Evolutionary conservation across 2,797 vertebrate genomes (phyloP).

Genomic region (Hapalemur alaotrensis): DNA sequence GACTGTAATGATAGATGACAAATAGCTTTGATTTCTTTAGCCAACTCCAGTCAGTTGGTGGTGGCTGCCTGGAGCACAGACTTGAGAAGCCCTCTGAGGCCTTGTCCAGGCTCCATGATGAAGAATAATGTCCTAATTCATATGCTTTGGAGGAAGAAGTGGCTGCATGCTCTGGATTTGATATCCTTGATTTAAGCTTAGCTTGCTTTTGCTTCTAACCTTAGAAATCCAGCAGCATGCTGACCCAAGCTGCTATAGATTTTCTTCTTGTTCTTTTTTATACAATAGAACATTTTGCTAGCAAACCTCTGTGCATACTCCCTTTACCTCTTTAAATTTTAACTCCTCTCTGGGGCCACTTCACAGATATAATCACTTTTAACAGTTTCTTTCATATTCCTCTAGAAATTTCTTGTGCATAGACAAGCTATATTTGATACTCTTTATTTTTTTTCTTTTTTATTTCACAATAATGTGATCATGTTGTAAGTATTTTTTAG

Average conservation of each 20-base stretch:
- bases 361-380: slow-evolving; percentile 26
- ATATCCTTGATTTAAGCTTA: not conserved
- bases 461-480: not conserved
- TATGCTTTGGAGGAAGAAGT: not conserved
- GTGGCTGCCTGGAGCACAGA: not conserved
- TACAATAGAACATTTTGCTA: slow-evolving; percentile 7
- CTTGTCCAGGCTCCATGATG: not conserved
- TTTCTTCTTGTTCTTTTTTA: slow-evolving; percentile 27
- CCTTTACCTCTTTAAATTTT: not conserved
- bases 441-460: not conserved
- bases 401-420: not conserved
- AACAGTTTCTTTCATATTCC: slow-evolving; percentile 27
- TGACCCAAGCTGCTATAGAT: not conserved
- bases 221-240: not conserved
- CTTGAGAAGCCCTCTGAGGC: not conserved
- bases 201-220: slow-evolving; percentile 6
- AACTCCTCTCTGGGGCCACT: not conserved
- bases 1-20: not conserved
- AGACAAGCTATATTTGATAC: not conserved
- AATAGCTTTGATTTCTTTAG: not conserved
- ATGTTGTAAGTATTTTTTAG: not conserved
- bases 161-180: not conserved
- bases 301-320: not conserved
- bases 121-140: slow-evolving; percentile 11
- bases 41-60: not conserved